phyloP scores from a whole-genome alignment of 2,113 vertebrate genomes.

The Elachura formosa region DNA sequence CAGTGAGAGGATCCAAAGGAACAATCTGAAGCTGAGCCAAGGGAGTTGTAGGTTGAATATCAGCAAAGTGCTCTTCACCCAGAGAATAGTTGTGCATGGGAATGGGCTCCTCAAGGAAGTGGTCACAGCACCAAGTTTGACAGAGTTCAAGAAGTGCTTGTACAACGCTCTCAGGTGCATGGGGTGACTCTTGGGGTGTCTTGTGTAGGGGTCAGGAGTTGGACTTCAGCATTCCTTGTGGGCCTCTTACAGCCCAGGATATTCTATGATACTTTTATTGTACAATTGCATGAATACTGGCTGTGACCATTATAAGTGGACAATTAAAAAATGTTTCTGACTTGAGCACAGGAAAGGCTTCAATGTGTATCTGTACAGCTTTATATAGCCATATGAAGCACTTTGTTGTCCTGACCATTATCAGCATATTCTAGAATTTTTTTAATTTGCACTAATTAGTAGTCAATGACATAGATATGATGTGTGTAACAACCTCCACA shows the following conservation, averaged over 20 bases:
- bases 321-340: neutral
- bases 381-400: neutral
- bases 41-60: neutral
- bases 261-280: neutral
- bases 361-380: neutral
- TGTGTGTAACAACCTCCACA: neutral
- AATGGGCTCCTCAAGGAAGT: neutral
- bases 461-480: neutral
- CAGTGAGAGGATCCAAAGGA: neutral
- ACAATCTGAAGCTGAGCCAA: neutral
- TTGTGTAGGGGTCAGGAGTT: neutral
- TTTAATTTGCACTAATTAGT: neutral
- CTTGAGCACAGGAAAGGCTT: neutral
- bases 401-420: neutral
- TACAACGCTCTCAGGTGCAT: neutral
- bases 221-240: neutral
- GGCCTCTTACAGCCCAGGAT: neutral
- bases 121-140: neutral
- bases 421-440: neutral
- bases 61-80: neutral
- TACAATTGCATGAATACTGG: neutral
- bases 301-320: neutral
- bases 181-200: neutral
- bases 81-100: neutral
- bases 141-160: neutral